A percentile compares a stretch with the other conserved stretches of the same genome.
phyloP scores from a whole-genome alignment of 2,888 invertebrate species.

The Stegophylla sp. region DNA sequence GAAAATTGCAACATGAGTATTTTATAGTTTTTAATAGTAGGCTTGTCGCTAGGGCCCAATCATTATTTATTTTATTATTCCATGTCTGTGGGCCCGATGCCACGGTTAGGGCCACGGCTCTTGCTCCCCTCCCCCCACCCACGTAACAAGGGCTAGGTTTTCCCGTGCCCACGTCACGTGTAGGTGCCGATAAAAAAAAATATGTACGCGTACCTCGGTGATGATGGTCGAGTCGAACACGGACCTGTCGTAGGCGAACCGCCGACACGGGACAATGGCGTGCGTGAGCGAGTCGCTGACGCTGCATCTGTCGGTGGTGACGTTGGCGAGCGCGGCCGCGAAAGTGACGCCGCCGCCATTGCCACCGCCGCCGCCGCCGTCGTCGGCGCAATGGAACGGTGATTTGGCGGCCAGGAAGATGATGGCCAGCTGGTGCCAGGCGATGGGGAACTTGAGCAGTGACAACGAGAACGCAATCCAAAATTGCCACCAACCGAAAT shows the following conservation, averaged over 20 bases:
- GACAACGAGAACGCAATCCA: conserved; percentile 75
- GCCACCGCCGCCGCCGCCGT: background rate
- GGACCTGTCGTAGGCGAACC: conserved; percentile 70
- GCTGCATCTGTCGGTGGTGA: conserved; percentile 7
- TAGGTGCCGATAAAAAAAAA: background rate
- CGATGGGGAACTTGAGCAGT: conserved; percentile 78
- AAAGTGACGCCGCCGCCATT: no score
- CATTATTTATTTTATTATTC: no score
- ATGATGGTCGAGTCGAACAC: conserved; percentile 76
- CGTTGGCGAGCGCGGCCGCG: background rate
- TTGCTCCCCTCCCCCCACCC: no score
- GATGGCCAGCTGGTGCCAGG: conserved; percentile 81
- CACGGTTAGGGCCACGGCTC: no score
- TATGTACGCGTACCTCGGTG: conserved; percentile 66
- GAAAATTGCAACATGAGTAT: no score
- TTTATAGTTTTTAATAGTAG: no score
- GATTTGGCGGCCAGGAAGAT: conserved; percentile 78
- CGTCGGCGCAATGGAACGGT: conserved; percentile 68
- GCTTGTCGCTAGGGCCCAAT: no score
- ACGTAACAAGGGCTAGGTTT: no score
- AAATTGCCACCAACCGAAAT: conserved; percentile 78
- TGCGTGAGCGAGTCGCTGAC: conserved; percentile 1
- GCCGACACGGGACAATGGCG: conserved; percentile 58
- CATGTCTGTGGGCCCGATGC: no score
- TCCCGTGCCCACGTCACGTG: background rate